Evolutionary conservation across 2,113 vertebrate genomes (phyloP), one percentile per base, ranked within the genome.

Genomic region (Osmerus eperlanus): DNA sequence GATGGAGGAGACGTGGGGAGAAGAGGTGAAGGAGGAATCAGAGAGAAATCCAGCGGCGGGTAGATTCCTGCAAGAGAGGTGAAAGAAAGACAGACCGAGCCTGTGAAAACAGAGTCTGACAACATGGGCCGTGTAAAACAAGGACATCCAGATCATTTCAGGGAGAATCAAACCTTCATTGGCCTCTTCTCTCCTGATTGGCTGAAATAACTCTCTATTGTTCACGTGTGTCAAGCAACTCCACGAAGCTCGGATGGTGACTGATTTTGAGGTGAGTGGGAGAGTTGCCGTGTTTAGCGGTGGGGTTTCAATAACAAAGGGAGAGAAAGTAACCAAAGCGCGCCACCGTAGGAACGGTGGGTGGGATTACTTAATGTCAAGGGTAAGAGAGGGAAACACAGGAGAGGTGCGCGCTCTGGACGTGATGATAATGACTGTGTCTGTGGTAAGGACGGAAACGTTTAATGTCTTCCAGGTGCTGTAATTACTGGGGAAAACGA

Each of bases 151-250:
- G 21, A 1, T 23, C 21, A 23, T 23, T 23, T 23, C 21, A 23
- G 21, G 21, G 21, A 23, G 21, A 1, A 23, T 23, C 21, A 23
- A 23, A 23, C 21, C 21, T 93, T 93, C 90, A 92, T 87, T 91
- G 92, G 85, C 90, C 92, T 92, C 79, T 91, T 93, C 89, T 93
- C 88, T 92, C 92, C 62, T 91, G 94, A 88, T 91, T 91, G 93
- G 85, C 90, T 90, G 90, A 90, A 93, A 92, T 92, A 84, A 78
- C 83, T 82, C 73, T 85, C 89, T 92, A 93, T 92, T 87, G 91
- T 89, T 91, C 87, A 82, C 89, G 92, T 76, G 85, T 88, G 91
- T 77, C 72, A 60, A 75, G 62, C 21, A 52, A 62, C 54, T 74
- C 63, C 36, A 41, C 65, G 66, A 58, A 71, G 72, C 67, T 56